These are phyloP conservation scores for Buteo buteo DNA, from an alignment of 2,113 vertebrate species.

Conservation along the genomic window DNA sequence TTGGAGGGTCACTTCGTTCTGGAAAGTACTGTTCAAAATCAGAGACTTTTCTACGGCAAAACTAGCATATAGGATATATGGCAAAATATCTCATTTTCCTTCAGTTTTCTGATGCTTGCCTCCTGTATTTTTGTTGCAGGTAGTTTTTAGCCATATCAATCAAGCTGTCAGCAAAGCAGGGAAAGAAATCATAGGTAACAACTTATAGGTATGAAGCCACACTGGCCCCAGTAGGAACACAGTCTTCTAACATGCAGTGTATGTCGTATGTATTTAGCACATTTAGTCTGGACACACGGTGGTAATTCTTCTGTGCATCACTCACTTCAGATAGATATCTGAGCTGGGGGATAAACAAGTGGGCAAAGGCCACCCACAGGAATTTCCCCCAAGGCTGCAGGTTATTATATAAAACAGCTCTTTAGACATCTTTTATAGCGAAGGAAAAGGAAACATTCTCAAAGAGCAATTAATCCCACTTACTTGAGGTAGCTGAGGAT, in stretches of 20 bases:
- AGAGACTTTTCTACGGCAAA: background rate
- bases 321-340: background rate
- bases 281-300: background rate
- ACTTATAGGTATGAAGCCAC: background rate
- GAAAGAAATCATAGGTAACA: background rate
- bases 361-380: background rate
- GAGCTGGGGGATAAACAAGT: background rate
- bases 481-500: background rate
- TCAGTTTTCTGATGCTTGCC: background rate
- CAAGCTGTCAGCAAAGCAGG: background rate
- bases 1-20: background rate
- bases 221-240: background rate
- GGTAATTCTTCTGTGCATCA: background rate
- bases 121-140: background rate
- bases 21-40: background rate
- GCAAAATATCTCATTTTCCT: background rate
- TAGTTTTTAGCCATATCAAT: background rate
- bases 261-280: background rate
- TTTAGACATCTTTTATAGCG: background rate
- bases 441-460: background rate
- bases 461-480: background rate
- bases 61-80: background rate
- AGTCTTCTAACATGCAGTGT: background rate
- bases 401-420: background rate
- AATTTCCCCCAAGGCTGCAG: background rate